Base-by-base conservation (phyloP, 2,888 invertebrate species). In the Heliconius erato region DNA sequence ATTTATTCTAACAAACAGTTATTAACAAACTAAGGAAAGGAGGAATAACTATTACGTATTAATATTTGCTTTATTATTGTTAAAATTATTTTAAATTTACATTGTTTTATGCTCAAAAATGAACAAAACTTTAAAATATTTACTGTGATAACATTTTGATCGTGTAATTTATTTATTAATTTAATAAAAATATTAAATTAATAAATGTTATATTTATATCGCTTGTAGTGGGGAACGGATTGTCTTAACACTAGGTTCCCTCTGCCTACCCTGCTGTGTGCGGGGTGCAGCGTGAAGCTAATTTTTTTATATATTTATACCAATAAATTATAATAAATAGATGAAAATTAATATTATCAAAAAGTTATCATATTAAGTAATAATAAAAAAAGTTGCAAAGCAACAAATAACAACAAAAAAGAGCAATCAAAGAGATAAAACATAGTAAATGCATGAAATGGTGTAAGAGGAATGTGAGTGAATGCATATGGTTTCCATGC, bases 401-500 rank as follows among this genome's bases (percentile, higher is more conserved):
- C 11, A 63, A 74, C 16, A 82, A 67, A 14, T 40, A 65, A 67
- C 26, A 26, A 12, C 11, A 54, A 26, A 79, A 67, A 35, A n/a
- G 44, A 71, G 35, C 44, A 23, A 80, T 9, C 9, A 35, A 9
- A 35, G 35, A 35, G 35, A 35, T 85, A 84, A 85, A 85, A 83
- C 83, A 80, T 84, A 86, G 86, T 86, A 82, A 79, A 79, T 40
- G 83, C 85, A 85, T 85, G 76, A 72, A 81, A 82, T 80, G 85
- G 84, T 85, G 85, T 84, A 85, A 89, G 88, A 90, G 89, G 92
- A 91, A 89, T 91, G 91, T 93, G 93, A 93, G 94, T 94, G 94
- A 94, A 93, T 94, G 94, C 90, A 89, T 92, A 90, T 94, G 93
- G 94, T 95, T 95, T 95, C 92, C 95, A 96, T 95, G 96, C 96